Evolutionary conservation across 2,113 vertebrate genomes (phyloP).

Genomic region (Sylvia atricapilla): DNA sequence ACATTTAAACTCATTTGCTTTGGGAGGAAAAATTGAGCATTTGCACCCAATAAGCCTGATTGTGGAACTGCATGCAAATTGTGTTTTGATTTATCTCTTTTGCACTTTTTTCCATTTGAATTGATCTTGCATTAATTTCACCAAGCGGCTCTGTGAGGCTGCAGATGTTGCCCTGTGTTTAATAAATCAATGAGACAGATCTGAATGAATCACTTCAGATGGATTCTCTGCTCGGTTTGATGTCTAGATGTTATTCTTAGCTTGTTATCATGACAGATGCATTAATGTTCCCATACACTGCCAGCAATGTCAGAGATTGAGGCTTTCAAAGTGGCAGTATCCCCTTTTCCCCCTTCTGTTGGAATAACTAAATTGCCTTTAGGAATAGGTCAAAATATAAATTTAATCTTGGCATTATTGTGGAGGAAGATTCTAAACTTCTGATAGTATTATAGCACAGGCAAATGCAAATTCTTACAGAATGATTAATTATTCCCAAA

Average conservation of each 20-base stretch:
- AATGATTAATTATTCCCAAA: constrained; percentile 66
- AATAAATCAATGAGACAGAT: constrained; percentile 89
- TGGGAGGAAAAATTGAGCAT: constrained; percentile 78
- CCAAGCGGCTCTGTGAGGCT: constrained; percentile 81
- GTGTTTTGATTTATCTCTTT: constrained; percentile 87
- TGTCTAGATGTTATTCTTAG: constrained; percentile 92
- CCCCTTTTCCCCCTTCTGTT: constrained; percentile 67
- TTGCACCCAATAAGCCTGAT: constrained; percentile 83
- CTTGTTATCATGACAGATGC: constrained; percentile 93
- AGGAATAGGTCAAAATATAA: constrained; percentile 56
- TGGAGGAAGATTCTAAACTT: constrained; percentile 40
- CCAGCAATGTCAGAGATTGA: constrained; percentile 82
- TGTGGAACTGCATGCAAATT: constrained; percentile 84
- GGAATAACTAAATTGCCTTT: constrained; percentile 65
- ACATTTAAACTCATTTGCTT: constrained; percentile 79
- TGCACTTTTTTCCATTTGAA: constrained; percentile 86
- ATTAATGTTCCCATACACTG: constrained; percentile 87
- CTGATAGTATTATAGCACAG: background rate
- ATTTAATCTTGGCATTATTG: constrained; percentile 17
- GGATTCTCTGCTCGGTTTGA: constrained; percentile 87
- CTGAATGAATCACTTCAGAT: constrained; percentile 89
- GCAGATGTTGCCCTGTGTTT: constrained; percentile 88
- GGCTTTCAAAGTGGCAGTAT: constrained; percentile 78
- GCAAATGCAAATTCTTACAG: constrained; percentile 13
- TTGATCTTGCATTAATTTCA: constrained; percentile 87